Percentiles rank a stretch among this genome's conserved stretches.
Conservation (phyloP, 2,888 invertebrate species). For the Zelleria hepariella region DNA sequence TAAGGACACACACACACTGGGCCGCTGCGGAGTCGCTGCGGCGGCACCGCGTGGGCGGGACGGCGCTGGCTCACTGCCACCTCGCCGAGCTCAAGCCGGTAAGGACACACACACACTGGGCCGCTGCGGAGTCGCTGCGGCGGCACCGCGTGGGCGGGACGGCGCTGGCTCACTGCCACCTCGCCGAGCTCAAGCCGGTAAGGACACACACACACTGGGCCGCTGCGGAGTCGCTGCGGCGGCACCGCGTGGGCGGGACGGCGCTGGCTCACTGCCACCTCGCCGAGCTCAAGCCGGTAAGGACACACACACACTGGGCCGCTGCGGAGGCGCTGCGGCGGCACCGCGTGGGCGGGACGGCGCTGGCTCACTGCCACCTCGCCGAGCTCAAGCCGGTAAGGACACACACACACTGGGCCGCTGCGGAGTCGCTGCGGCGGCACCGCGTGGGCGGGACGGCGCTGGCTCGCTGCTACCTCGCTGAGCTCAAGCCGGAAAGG, state of each 20-base stretch:
- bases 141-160: constrained; percentile 87
- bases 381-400: constrained; percentile 73
- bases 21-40: constrained; percentile 71
- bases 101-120: constrained; percentile 24
- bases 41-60: constrained; percentile 88
- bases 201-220: constrained; percentile 26
- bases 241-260: constrained; percentile 86
- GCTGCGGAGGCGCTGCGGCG: constrained; percentile 73
- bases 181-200: constrained; percentile 76
- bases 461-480: constrained; percentile 88
- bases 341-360: constrained; percentile 92
- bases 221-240: constrained; percentile 71
- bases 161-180: constrained; percentile 78
- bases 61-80: constrained; percentile 89
- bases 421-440: constrained; percentile 72
- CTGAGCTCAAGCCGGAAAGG: constrained; percentile 71
- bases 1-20: no score
- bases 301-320: constrained; percentile 20
- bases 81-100: constrained; percentile 77
- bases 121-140: constrained; percentile 87
- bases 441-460: constrained; percentile 93
- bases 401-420: no score
- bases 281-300: constrained; percentile 73
- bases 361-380: constrained; percentile 90
- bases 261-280: constrained; percentile 77